Evolutionary conservation across 2,888 invertebrate species (phyloP), one percentile per base, ranked within the genome.

Genomic region (Gortyna flavago): DNA sequence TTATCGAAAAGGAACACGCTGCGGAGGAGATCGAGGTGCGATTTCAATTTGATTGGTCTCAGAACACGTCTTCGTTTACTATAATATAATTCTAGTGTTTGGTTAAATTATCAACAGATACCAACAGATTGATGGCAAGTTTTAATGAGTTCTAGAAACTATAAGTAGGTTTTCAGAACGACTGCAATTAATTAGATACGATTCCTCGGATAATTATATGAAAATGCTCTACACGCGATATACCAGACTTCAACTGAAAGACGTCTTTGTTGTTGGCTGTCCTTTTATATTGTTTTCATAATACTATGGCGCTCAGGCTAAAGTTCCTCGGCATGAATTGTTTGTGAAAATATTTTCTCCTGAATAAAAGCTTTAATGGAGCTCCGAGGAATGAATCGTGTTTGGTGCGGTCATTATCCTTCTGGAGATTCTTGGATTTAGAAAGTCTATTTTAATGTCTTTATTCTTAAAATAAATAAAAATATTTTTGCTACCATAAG

Each of bases 301-400:
- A 84, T 61, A 77, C 41, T 71, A 68, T 81, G 70, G 62, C 21
- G 64, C 64, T 71, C n/a, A 29, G 70, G 54, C 54, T 70, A 72
- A 82, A 73, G 72, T 74, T 77, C 54, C 32, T 67, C 8, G 29
- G 35, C 35, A 32, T 57, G 64, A 67, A 76, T 79, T 72, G 71
- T 73, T 81, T 69, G 64, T 73, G 72, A 67, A 75, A 64, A 81
- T 75, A 77, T 76, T 79, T 51, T 32, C 44, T 67, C 35, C 32
- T 75, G 65, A 71, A 80, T 74, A 76, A 79, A 73, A 83, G 66
- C 74, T 73, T 72, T 82, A 84, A 86, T 86, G 48, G 77, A 79
- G n/a, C 79, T 77, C 38, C 18, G 69, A 51, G 65, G 59, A 59
- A 75, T 67, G 57, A 64, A 62, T 69, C 64, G 62, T 70, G 61